Evolutionary conservation across 2,113 vertebrate species (phyloP).

Genomic region (Barnardius zonarius): DNA sequence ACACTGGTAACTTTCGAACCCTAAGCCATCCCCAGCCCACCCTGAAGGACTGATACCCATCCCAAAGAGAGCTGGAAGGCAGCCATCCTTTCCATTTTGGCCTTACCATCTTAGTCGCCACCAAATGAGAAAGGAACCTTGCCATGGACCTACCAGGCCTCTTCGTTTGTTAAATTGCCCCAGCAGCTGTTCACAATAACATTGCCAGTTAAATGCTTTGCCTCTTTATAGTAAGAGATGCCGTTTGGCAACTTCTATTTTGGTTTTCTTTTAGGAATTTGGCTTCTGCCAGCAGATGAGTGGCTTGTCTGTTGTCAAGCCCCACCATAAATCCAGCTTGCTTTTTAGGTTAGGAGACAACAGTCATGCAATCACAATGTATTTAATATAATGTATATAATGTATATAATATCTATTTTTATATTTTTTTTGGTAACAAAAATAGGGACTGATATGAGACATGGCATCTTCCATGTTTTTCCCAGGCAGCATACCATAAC

Average conservation of each 20-base stretch:
- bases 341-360: neutral
- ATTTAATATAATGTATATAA: neutral
- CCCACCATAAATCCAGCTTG: neutral
- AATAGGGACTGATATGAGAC: neutral
- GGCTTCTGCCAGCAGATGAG: neutral
- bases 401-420: neutral
- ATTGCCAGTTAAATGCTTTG: neutral
- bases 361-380: accelerated
- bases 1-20: neutral
- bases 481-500: neutral
- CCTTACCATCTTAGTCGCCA: neutral
- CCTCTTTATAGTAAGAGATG: neutral
- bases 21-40: neutral
- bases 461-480: neutral
- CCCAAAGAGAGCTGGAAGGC: neutral
- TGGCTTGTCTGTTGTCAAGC: neutral
- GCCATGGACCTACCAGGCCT: neutral
- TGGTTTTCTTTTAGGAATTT: neutral
- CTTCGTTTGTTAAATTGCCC: neutral
- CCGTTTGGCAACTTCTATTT: neutral
- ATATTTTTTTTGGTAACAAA: neutral
- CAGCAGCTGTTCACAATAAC: neutral
- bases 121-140: neutral
- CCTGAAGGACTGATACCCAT: neutral
- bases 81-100: neutral